Conservation (phyloP, 2,888 invertebrate genomes). For the Sabellastarte sp. region DNA sequence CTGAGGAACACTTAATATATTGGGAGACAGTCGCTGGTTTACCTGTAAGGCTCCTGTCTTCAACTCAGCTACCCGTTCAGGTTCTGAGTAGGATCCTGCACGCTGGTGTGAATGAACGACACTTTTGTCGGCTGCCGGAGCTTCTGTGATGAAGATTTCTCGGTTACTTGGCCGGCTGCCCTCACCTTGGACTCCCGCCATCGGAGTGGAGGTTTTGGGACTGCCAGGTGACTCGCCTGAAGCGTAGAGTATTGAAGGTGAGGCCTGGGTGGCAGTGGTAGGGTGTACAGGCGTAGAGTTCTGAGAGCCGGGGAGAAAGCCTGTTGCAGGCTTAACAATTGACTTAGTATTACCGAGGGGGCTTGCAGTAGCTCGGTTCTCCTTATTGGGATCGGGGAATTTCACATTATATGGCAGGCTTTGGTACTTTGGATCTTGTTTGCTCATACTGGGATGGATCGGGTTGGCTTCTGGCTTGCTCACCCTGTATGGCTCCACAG, state of each 20-base stretch:
- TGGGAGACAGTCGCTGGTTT: too few species aligned
- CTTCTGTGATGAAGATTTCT: slow-evolving; percentile 21
- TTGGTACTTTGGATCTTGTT: slow-evolving; percentile 87
- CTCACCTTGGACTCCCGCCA: background rate
- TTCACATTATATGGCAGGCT: slow-evolving; percentile 87
- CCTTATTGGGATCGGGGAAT: slow-evolving; percentile 60
- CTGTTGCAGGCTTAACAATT: background rate
- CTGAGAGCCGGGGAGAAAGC: background rate
- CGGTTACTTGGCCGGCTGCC: background rate
- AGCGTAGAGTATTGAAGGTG: slow-evolving; percentile 40
- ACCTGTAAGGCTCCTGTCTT: too few species aligned
- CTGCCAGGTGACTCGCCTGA: background rate
- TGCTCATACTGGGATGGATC: slow-evolving; percentile 61
- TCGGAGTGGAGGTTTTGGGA: slow-evolving; percentile 17
- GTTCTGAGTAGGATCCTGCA: too few species aligned
- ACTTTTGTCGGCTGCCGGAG: slow-evolving; percentile 10
- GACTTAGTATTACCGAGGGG: background rate
- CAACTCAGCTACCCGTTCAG: too few species aligned
- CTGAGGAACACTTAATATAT: too few species aligned
- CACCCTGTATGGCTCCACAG: slow-evolving; percentile 52
- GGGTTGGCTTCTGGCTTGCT: background rate
- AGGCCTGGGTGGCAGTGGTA: background rate
- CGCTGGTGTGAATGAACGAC: too few species aligned
- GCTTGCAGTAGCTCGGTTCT: background rate
- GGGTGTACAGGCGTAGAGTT: background rate